phyloP scores from a whole-genome alignment of 2,113 vertebrate genomes.

The Pseudopodoces humilis region DNA sequence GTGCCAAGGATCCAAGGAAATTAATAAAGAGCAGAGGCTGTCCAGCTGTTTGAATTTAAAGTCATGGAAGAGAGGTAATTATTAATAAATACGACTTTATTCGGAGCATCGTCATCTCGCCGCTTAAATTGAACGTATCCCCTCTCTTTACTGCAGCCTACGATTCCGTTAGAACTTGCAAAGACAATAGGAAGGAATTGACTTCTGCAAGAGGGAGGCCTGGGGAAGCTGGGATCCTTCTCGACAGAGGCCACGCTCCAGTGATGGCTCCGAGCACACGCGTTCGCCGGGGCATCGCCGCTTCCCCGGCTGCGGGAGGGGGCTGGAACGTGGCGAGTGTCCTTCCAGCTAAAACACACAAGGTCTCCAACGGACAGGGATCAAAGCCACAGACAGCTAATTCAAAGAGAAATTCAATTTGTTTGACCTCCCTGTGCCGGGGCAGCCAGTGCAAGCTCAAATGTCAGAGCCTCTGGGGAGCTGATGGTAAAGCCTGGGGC shows the following conservation, averaged over 20 bases:
- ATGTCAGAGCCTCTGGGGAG: neutral
- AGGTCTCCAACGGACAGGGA: neutral
- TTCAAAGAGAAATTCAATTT: conserved; percentile 44
- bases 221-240: neutral
- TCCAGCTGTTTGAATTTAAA: conserved; percentile 66
- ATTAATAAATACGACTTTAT: conserved; percentile 58
- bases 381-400: conserved; percentile 35
- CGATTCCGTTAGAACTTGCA: conserved; percentile 11
- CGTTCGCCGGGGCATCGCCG: neutral
- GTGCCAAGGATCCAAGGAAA: conserved; percentile 59
- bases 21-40: conserved; percentile 65
- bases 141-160: conserved; percentile 12
- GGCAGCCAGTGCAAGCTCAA: conserved; percentile 22
- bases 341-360: conserved; percentile 18
- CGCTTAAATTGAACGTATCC: conserved; percentile 63
- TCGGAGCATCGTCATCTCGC: neutral
- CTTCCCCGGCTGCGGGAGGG: neutral
- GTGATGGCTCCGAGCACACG: accelerated
- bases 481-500: neutral
- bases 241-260: neutral
- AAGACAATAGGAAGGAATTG: conserved; percentile 23
- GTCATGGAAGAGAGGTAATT: conserved; percentile 55
- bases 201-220: neutral
- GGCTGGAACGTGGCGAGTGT: neutral
- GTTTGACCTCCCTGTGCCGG: conserved; percentile 9